These are phyloP conservation scores for Abscondita cerata DNA, from an alignment of 2,888 invertebrate genomes.

Conservation along the genomic window DNA sequence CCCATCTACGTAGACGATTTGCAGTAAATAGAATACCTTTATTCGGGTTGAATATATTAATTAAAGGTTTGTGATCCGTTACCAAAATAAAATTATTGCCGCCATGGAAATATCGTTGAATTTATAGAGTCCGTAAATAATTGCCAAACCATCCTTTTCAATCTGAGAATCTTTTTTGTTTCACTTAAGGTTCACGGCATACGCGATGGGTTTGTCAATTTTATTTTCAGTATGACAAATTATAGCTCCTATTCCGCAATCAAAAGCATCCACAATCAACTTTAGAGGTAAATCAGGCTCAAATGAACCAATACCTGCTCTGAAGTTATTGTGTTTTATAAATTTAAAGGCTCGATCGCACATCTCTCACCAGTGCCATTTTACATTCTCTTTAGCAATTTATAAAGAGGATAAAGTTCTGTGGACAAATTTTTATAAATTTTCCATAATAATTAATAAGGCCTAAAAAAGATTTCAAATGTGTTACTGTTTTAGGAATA, in stretches of 20 bases:
- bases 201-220: neutral
- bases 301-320: slow-evolving; percentile 8
- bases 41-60: slow-evolving; percentile 15
- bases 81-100: too few relatives aligned
- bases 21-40: slow-evolving; percentile 26
- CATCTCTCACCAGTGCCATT: neutral
- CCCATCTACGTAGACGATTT: slow-evolving; percentile 11
- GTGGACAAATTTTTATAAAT: slow-evolving; percentile 18
- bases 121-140: slow-evolving; percentile 11
- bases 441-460: slow-evolving; percentile 26
- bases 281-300: too few relatives aligned
- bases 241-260: too few relatives aligned
- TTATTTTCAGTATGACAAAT: too few relatives aligned
- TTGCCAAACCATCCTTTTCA: slow-evolving; percentile 16
- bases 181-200: slow-evolving; percentile 7
- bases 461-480: slow-evolving; percentile 20
- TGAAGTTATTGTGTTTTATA: slow-evolving; percentile 9
- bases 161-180: slow-evolving; percentile 14
- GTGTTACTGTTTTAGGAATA: slow-evolving; percentile 23
- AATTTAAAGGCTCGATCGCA: slow-evolving; percentile 10
- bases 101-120: slow-evolving; percentile 12
- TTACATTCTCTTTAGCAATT: too few relatives aligned
- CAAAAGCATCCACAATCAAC: too few relatives aligned
- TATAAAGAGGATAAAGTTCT: neutral
- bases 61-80: too few relatives aligned